Evolutionary conservation across 2,797 vertebrate genomes (phyloP).

Genomic region (Macrochelys suwanniensis): DNA sequence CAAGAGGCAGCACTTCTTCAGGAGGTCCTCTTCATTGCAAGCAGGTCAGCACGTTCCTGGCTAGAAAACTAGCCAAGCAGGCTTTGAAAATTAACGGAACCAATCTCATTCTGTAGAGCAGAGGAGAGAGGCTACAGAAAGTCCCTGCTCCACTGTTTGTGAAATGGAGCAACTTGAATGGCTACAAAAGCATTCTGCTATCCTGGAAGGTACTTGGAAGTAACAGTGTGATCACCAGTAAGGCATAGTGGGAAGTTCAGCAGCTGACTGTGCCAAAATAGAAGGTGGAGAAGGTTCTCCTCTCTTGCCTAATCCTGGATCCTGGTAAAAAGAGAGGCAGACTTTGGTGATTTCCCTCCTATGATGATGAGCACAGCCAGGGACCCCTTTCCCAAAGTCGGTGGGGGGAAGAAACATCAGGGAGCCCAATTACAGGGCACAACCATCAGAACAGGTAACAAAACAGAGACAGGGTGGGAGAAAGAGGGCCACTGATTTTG

Average conservation of each 20-base stretch:
- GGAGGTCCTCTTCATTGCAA: conserved; percentile 28
- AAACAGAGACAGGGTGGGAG: neutral
- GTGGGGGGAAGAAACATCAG: neutral
- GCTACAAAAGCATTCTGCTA: conserved; percentile 14
- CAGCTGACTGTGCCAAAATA: neutral
- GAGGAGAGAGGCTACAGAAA: conserved; percentile 68
- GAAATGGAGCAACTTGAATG: neutral
- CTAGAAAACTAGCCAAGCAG: conserved; percentile 43
- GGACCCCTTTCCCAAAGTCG: neutral
- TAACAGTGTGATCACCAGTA: neutral
- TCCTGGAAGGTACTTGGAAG: conserved; percentile 15
- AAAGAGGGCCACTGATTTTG: neutral
- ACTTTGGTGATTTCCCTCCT: neutral
- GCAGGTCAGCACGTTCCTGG: conserved; percentile 7
- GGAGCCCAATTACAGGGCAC: neutral
- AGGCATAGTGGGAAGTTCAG: conserved; percentile 8
- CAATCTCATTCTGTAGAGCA: conserved; percentile 50
- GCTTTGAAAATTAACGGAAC: conserved; percentile 40
- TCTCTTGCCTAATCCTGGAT: neutral
- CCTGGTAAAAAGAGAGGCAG: neutral
- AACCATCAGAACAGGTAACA: neutral
- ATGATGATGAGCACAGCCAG: neutral
- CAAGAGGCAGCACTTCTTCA: conserved; percentile 45
- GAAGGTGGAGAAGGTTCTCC: neutral
- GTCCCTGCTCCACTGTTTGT: conserved; percentile 61